Evolutionary conservation across 1,140 invertebrate genomes (phyloP).

Genomic region (Papilio glaucus): DNA sequence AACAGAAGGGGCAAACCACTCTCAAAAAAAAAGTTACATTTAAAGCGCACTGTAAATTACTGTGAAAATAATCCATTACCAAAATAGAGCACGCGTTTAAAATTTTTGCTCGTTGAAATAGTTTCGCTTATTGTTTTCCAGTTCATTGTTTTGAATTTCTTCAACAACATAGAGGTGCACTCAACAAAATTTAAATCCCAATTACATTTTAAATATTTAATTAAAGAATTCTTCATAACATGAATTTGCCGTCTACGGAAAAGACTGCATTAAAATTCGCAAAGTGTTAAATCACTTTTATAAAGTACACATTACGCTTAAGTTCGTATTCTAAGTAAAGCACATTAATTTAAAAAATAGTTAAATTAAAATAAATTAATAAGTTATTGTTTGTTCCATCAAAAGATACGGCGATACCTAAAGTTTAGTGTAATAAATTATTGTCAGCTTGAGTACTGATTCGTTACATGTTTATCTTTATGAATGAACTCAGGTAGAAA

Average conservation of each 20-base stretch:
- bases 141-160: conserved; percentile 31
- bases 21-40: neutral
- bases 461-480: no score
- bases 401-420: no score
- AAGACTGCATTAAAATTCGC: neutral
- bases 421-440: no score
- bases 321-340: no score
- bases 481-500: no score
- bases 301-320: no score
- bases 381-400: no score
- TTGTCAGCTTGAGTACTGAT: no score
- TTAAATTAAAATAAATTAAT: no score
- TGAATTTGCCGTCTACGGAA: neutral
- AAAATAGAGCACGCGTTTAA: conserved; percentile 23
- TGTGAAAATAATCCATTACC: conserved; percentile 29
- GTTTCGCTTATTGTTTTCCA: conserved; percentile 25
- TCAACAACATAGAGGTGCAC: conserved; percentile 8
- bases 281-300: no score
- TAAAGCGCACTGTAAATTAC: neutral
- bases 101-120: conserved; percentile 26
- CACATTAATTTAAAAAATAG: no score
- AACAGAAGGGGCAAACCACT: neutral
- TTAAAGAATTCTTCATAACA: neutral
- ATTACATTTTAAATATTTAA: conserved; percentile 12
- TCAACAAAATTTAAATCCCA: conserved; percentile 7